Evolutionary conservation across 2,888 invertebrate genomes (phyloP).

Genomic region (Euproctis similis): DNA sequence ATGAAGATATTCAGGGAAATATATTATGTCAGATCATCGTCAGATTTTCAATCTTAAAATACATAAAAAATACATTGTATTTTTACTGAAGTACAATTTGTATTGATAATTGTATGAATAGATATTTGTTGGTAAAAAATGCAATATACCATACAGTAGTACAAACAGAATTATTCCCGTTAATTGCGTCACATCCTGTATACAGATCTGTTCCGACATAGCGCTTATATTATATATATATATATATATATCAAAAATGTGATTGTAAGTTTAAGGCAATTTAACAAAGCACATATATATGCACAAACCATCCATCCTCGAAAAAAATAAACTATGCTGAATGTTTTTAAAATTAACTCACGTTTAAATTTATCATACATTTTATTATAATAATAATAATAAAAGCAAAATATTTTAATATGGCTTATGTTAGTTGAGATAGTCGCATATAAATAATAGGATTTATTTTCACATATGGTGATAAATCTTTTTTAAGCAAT

Average conservation of each 20-base stretch:
- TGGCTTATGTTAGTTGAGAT: constrained; percentile 70
- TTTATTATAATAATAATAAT: constrained; percentile 69
- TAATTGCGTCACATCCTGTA: no score
- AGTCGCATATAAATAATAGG: constrained; percentile 71
- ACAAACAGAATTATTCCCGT: no score
- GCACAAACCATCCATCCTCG: constrained; percentile 75
- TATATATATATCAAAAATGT: constrained; percentile 57
- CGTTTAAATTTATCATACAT: constrained; percentile 76
- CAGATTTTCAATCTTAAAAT: no score
- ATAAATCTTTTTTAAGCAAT: constrained; percentile 41
- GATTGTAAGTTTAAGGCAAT: constrained; percentile 62
- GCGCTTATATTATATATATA: no score
- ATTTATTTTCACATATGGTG: constrained; percentile 65
- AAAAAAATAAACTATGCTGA: constrained; percentile 61
- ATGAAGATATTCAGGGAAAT: neutral
- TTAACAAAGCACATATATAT: constrained; percentile 70
- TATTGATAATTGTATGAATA: no score
- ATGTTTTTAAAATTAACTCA: constrained; percentile 68
- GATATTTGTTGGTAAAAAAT: no score
- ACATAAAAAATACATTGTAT: no score
- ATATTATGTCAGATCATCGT: neutral
- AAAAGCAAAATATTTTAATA: constrained; percentile 64
- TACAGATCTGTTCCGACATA: constrained; percentile 17
- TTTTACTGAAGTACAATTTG: no score
- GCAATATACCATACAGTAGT: no score